Evolutionary conservation across 2,888 invertebrate genomes (phyloP).

Genomic region (Andricus curvator): DNA sequence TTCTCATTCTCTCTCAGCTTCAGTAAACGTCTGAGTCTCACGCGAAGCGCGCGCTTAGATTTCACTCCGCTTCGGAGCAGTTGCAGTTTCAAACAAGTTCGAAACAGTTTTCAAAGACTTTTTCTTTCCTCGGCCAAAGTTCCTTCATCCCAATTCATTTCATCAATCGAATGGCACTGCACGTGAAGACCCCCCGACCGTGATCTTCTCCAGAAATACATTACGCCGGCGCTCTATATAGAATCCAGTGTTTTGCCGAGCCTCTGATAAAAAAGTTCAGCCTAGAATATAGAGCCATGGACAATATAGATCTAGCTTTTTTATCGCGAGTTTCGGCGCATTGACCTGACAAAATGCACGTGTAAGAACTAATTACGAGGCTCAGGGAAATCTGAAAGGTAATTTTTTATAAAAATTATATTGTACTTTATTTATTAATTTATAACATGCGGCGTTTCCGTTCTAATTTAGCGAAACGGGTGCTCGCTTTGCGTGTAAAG

Average conservation of each 20-base stretch:
- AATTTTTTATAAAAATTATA: not conserved
- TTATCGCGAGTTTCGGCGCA: not conserved
- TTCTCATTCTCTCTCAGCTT: not conserved
- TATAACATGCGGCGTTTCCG: not conserved
- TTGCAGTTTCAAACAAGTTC: slow-evolving; percentile 20
- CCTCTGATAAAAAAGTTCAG: not conserved
- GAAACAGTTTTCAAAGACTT: not conserved
- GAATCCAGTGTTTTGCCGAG: not conserved
- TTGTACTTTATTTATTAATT: not conserved
- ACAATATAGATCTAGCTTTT: slow-evolving; percentile 2
- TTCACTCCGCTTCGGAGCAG: not conserved
- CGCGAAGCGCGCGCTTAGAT: slow-evolving; percentile 10
- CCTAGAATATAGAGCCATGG: not conserved
- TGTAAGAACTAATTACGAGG: not conserved
- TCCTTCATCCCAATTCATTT: not conserved
- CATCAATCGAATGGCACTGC: not conserved
- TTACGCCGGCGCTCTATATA: slow-evolving; percentile 22
- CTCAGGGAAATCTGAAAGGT: not conserved
- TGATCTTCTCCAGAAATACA: slow-evolving; percentile 38
- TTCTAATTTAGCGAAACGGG: not conserved
- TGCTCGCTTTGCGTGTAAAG: not conserved
- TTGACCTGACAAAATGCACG: not conserved
- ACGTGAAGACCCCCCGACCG: slow-evolving; percentile 13
- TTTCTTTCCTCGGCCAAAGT: not conserved
- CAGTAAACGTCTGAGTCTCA: slow-evolving; percentile 20